These are phyloP conservation scores for Nothocercus nigrocapillus DNA, from an alignment of 2,113 vertebrate species.

Conservation along the genomic window DNA sequence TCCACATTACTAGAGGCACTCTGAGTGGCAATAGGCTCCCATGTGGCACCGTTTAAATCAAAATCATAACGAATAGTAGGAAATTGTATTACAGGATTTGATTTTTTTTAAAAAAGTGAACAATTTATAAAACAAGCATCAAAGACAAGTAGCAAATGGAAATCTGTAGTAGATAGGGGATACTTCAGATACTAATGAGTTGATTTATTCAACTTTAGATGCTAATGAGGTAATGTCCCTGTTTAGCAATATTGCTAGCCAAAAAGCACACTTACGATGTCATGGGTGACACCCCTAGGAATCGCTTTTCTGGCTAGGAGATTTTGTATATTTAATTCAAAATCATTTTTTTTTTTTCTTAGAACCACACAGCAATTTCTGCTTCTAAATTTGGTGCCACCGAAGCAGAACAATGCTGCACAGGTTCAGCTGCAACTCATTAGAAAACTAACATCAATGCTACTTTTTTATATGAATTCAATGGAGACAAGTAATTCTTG, in stretches of 20 bases:
- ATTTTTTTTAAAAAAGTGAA: neutral
- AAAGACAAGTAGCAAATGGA: neutral
- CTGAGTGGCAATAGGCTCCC: neutral
- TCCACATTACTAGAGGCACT: neutral
- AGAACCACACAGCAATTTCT: neutral
- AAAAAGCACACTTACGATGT: neutral
- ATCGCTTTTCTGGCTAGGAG: neutral
- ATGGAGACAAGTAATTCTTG: neutral
- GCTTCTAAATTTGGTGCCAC: neutral
- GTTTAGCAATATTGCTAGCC: neutral
- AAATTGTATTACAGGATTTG: neutral
- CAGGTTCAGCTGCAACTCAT: neutral
- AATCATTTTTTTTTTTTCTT: neutral
- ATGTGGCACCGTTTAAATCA: neutral
- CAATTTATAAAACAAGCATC: neutral
- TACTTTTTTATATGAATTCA: neutral
- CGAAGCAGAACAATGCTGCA: neutral
- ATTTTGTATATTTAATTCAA: neutral
- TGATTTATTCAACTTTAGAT: neutral
- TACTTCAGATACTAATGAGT: slow-evolving; percentile 19
- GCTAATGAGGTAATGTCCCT: slow-evolving; percentile 6
- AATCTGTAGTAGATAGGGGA: neutral
- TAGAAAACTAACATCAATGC: neutral
- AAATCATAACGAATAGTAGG: neutral
- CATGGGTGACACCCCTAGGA: neutral